Evolutionary conservation across 2,113 vertebrate genomes (phyloP), one percentile per base, ranked within the genome.

Genomic region (Vombatus ursinus): DNA sequence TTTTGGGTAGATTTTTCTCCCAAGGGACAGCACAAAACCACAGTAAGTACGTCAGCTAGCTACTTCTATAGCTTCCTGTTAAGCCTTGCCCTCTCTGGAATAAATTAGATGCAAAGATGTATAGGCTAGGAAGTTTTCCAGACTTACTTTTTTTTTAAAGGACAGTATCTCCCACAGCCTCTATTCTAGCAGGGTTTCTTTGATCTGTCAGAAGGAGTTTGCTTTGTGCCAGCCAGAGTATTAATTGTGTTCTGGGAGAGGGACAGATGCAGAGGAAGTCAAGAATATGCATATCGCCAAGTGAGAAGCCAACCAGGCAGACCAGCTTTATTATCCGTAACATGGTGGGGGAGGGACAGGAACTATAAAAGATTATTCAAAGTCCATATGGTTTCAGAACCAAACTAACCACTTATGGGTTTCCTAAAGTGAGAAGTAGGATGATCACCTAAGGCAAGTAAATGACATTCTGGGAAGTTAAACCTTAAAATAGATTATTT

Each of bases 101-200:
- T 94, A 96, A 98, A 98, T 97, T 93, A 98, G 93, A 98, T 95
- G 91, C 95, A 90, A 93, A 96, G 93, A 97, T 97, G 90, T 94
- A 91, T 96, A 0, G 0, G 91, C 95, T 95, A 98, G 96, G 96
- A 97, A 93, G n/a, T 26, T 90, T 96, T 94, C 97, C 98, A 98
- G 96, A 93, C 50, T 48, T 47, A 1, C 94, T 97, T 89, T 96
- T 11, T 68, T 77, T 0, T 91, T 84, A 94, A 98, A 94, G 52
- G 94, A 96, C 22, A 93, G 3, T 90, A 90, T 96, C 96, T 95
- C 94, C 68, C 90, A 89, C 91, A 93, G 95, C 95, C 96, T 97
- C 31, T 94, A 47, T 51, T 91, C 94, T 84, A 93, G 31, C n/a
- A 3, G 2, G 51, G 19, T 26, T 44, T 0, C n/a, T 54, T 92